Conservation (phyloP, 1,140 invertebrate genomes). For the Oreohelix idahoensis region DNA sequence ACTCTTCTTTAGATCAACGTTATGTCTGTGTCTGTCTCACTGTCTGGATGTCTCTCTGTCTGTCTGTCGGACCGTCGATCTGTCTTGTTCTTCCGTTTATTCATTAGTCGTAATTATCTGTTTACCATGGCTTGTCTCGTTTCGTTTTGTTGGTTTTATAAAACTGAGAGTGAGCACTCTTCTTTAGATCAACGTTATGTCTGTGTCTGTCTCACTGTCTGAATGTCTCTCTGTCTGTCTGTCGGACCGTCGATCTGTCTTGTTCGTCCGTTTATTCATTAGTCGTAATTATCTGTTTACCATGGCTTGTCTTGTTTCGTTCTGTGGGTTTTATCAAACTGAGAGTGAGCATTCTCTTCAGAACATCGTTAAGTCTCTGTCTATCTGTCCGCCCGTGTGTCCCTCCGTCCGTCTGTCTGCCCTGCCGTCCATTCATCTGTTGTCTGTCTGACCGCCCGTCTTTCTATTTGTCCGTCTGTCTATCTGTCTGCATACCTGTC, state of each 20-base stretch:
- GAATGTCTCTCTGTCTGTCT: not conserved
- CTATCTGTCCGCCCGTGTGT: not conserved
- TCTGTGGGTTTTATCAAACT: too few relatives aligned
- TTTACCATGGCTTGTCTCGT: constrained; percentile 4
- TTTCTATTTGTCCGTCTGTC: not conserved
- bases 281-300: not conserved
- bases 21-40: not conserved
- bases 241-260: not conserved
- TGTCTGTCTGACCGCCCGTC: constrained; percentile 13
- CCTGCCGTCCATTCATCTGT: too few relatives aligned
- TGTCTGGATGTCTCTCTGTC: constrained; percentile 20
- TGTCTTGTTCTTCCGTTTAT: constrained; percentile 26
- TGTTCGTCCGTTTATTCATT: not conserved
- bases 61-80: constrained; percentile 50
- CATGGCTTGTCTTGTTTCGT: not conserved
- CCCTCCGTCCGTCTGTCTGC: not conserved
- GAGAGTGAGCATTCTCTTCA: too few relatives aligned
- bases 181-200: not conserved
- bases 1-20: too few relatives aligned
- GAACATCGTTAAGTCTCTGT: not conserved
- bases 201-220: not conserved
- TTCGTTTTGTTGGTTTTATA: too few relatives aligned
- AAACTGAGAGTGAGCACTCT: too few relatives aligned
- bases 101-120: not conserved
- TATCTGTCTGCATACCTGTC: not conserved